Evolutionary conservation across 2,113 vertebrate genomes (phyloP), one percentile per base, ranked within the genome.

Genomic region (Melospiza georgiana): DNA sequence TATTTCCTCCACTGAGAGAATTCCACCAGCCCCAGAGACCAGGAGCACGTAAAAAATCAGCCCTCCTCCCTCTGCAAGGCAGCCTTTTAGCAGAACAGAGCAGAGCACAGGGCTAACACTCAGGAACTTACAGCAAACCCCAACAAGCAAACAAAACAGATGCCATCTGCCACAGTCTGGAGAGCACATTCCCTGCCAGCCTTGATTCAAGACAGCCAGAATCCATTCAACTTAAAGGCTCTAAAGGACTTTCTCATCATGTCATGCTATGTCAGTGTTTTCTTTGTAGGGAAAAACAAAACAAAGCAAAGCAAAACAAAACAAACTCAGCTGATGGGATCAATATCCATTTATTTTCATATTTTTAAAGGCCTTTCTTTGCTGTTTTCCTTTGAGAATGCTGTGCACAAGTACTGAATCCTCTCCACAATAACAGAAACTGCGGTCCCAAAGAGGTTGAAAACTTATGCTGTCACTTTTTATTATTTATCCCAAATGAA

Each of bases 131-230:
- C n/a, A 91, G 68, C 59, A 95, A 93, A 93, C 20, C 65, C 0
- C 1, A 71, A 24, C 73, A 74, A 74, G 61, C 51, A 96, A 91
- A 93, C 73, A 84, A 74, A 96, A 77, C 84, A 92, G 84, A 91
- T 93, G 77, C 89, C 89, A 94, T 96, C 93, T 96, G 94, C 89
- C 65, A 89, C 87, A 96, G 84, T 74, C 72, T 90, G 69, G 65
- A 94, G 58, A 87, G 30, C 28, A 35, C 23, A 61, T 84, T 84
- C 73, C 65, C 57, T 81, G 79, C 84, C 93, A 92, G 39, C 63
- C 79, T 80, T 74, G 37, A 86, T 80, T 83, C 72, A 55, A 95
- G 93, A 59, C 57, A 93, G 61, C 13, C 86, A 92, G 76, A 91
- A 96, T 94, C 44, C 58, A 84, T 89, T 86, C 46, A 87, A 10